phyloP scores from a whole-genome alignment of 1,140 invertebrate genomes.

The Drosophila neocordata region DNA sequence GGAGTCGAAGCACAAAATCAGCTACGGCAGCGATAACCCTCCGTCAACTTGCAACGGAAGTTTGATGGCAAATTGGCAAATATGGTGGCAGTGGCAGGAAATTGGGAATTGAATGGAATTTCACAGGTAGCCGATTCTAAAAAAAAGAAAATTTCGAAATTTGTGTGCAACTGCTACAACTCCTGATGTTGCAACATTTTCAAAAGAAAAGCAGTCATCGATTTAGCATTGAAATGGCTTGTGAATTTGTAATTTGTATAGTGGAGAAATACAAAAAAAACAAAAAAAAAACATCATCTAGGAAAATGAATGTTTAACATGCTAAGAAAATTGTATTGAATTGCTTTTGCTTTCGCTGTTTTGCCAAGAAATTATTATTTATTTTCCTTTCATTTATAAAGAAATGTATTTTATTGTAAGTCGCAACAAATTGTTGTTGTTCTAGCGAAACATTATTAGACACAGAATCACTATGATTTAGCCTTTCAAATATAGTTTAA shows the following conservation, averaged over 20 bases:
- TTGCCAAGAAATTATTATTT: too few species aligned
- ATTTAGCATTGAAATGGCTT: background rate
- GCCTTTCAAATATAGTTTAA: too few species aligned
- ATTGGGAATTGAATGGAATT: constrained; percentile 30
- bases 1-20: background rate
- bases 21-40: background rate
- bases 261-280: too few species aligned
- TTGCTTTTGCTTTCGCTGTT: too few species aligned
- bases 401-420: too few species aligned
- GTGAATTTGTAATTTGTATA: background rate
- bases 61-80: constrained; percentile 28
- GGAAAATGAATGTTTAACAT: too few species aligned
- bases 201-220: background rate
- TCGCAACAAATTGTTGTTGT: too few species aligned
- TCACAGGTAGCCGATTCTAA: constrained; percentile 28
- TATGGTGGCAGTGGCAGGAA: constrained; percentile 18
- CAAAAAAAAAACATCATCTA: too few species aligned
- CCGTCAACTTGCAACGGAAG: constrained; percentile 24
- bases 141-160: constrained; percentile 11
- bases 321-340: too few species aligned
- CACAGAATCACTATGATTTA: too few species aligned
- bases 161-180: constrained; percentile 6
- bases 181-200: background rate
- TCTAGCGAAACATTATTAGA: too few species aligned
- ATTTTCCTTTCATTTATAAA: too few species aligned